These are phyloP conservation scores for Seriola dumerili DNA, from an alignment of 2,113 vertebrate genomes.

Conservation along the genomic window DNA sequence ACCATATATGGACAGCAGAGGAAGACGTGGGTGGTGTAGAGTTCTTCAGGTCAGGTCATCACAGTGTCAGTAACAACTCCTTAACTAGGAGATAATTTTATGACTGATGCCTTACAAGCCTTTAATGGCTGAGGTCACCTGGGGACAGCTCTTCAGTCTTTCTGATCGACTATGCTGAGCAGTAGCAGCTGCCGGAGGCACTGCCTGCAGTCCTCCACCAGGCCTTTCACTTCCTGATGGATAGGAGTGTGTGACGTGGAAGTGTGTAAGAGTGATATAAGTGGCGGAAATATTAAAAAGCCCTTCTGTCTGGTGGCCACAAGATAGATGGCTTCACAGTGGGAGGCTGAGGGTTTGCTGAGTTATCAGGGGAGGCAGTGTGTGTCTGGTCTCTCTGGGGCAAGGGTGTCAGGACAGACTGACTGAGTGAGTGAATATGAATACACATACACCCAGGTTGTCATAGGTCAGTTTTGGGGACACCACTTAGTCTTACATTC, in stretches of 20 bases:
- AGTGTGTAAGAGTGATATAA: constrained; percentile 26
- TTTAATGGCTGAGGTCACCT: not conserved
- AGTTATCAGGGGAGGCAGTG: constrained; percentile 34
- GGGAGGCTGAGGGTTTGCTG: not conserved
- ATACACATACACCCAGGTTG: too few relatives aligned
- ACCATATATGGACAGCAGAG: not conserved
- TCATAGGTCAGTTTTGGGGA: too few relatives aligned
- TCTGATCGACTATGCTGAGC: not conserved
- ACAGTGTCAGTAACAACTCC: constrained; percentile 4
- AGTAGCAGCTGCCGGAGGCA: constrained; percentile 1
- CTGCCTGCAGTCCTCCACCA: not conserved
- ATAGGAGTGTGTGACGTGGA: constrained; percentile 4
- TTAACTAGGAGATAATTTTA: constrained; percentile 14
- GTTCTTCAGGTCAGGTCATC: not conserved
- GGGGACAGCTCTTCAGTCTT: not conserved
- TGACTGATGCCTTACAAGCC: not conserved
- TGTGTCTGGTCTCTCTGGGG: constrained; percentile 29
- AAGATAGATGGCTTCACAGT: constrained; percentile 6
- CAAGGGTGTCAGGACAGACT: constrained; percentile 8
- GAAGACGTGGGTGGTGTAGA: not conserved
- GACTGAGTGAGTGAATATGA: constrained; percentile 9
- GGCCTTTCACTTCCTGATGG: constrained; percentile 41
- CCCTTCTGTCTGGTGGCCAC: constrained; percentile 7
- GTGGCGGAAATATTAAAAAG: constrained; percentile 37
- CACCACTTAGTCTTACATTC: too few relatives aligned